Conservation (phyloP, 2,113 vertebrate species). For the Epinephelus moara region DNA sequence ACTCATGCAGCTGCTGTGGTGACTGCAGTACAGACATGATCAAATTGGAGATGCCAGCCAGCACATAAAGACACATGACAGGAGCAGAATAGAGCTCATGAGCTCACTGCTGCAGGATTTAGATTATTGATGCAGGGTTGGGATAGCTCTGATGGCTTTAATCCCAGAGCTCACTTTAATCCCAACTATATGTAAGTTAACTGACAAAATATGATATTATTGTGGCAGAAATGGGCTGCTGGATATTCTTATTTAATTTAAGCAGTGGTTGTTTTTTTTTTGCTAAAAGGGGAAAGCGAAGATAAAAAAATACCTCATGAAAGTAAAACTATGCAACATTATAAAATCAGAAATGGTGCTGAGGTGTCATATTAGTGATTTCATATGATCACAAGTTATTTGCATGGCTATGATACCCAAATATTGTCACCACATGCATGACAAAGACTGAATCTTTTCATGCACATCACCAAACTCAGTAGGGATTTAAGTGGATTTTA, state of each 20-base stretch:
- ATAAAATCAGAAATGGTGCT: background rate
- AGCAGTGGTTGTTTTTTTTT: background rate
- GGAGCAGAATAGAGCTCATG: background rate
- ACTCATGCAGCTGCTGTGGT: constrained; percentile 39
- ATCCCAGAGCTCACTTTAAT: constrained; percentile 36
- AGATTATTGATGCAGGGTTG: constrained; percentile 43
- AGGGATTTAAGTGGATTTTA: background rate
- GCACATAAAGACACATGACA: constrained; percentile 35
- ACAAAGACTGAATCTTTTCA: background rate
- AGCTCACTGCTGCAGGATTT: constrained; percentile 35
- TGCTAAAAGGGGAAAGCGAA: background rate
- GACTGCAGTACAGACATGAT: constrained; percentile 48
- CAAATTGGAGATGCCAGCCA: constrained; percentile 20
- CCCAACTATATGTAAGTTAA: background rate
- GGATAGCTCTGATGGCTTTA: constrained; percentile 14
- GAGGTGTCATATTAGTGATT: background rate
- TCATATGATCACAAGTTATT: too few relatives aligned
- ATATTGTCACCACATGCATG: background rate
- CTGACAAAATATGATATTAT: background rate
- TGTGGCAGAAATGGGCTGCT: background rate
- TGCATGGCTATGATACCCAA: background rate
- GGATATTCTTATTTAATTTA: background rate
- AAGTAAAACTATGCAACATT: background rate
- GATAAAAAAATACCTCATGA: background rate
- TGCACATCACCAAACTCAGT: background rate